Conservation (phyloP, 2,797 vertebrate genomes). For the Siniperca scherzeri region DNA sequence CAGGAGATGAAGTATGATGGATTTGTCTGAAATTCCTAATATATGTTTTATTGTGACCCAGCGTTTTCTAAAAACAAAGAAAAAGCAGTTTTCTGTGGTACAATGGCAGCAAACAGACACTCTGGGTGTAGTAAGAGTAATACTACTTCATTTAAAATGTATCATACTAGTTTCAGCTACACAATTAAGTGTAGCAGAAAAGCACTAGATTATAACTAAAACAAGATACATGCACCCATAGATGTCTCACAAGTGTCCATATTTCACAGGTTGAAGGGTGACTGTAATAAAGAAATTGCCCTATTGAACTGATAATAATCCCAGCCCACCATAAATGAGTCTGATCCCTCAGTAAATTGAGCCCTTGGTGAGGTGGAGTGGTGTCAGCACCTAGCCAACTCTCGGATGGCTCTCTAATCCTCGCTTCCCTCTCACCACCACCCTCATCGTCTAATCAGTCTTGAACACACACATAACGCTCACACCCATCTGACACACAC, state of each 20-base stretch:
- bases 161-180: conserved; percentile 30
- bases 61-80: conserved; percentile 11
- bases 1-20: conserved; percentile 4
- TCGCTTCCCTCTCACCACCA: conserved; percentile 83
- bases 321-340: conserved; percentile 85
- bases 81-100: neutral
- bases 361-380: conserved; percentile 86
- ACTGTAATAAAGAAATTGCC: conserved; percentile 84
- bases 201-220: conserved; percentile 54
- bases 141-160: conserved; percentile 17
- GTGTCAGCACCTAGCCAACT: conserved; percentile 89
- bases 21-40: conserved; percentile 47
- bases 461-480: conserved; percentile 84
- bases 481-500: conserved; percentile 78
- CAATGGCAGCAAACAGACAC: neutral
- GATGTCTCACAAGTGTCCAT: conserved; percentile 77
- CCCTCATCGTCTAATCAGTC: conserved; percentile 89
- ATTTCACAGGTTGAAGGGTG: conserved; percentile 81
- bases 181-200: conserved; percentile 42
- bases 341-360: conserved; percentile 88
- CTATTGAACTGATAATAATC: conserved; percentile 87
- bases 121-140: neutral
- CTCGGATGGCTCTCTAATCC: conserved; percentile 88
- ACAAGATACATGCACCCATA: conserved; percentile 63
- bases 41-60: conserved; percentile 31